A percentile compares a stretch with the other conserved stretches of the same genome.
phyloP scores from a whole-genome alignment of 2,888 invertebrate genomes.

The Stenichneumon culpator region DNA sequence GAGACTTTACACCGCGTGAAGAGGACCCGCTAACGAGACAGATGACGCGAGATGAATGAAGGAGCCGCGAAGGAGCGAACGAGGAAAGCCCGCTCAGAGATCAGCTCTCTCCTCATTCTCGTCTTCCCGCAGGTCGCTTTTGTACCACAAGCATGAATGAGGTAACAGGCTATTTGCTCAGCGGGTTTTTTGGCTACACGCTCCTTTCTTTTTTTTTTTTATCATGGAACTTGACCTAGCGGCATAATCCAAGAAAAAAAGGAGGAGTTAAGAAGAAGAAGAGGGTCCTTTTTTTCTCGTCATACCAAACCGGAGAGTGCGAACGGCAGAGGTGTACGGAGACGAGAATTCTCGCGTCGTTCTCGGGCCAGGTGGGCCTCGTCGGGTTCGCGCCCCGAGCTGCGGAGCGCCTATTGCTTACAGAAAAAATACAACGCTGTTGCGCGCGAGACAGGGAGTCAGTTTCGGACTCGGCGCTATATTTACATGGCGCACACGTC shows the following conservation, averaged over 20 bases:
- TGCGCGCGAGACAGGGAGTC: neutral
- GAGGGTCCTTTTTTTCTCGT: neutral
- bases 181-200: slow-evolving; percentile 22
- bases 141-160: neutral
- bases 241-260: too few relatives aligned
- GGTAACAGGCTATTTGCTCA: slow-evolving; percentile 42
- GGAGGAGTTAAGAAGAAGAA: too few relatives aligned
- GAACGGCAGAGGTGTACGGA: neutral
- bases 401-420: slow-evolving; percentile 11
- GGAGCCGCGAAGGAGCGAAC: neutral
- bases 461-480: slow-evolving; percentile 10
- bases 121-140: neutral
- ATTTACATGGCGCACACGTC: slow-evolving; percentile 18
- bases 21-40: slow-evolving; percentile 62
- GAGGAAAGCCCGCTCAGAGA: slow-evolving; percentile 15
- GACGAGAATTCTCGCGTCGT: neutral
- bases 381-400: slow-evolving; percentile 59
- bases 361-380: slow-evolving; percentile 75
- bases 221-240: too few relatives aligned
- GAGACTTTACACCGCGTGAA: slow-evolving; percentile 27
- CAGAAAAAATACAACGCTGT: neutral
- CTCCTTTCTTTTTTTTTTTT: neutral
- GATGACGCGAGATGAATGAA: slow-evolving; percentile 53
- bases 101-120: neutral
- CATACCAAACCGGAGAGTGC: neutral